Evolutionary conservation across 2,113 vertebrate species (phyloP), one percentile per base, ranked within the genome.

Genomic region (Panthera leo): DNA sequence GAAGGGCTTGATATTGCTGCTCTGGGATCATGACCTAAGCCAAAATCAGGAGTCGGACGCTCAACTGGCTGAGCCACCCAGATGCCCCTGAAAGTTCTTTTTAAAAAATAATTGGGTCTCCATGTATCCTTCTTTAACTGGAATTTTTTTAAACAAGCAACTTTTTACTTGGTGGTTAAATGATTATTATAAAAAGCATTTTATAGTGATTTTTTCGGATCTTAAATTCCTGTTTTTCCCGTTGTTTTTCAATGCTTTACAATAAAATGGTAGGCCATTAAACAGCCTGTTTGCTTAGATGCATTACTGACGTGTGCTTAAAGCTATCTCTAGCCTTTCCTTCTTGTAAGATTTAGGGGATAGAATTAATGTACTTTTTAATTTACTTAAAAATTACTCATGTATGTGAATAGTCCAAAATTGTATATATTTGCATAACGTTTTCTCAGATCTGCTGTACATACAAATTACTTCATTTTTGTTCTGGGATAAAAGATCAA

Each of bases 101-200:
- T 73, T 13, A 83, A 93, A 78, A 71, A 55, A 25, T 92, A 89
- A 79, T 79, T 91, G 85, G 70, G 53, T 90, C 48, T 91, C 51
- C 29, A 25, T 91, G 68, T 92, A 67, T 96, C 65, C 55, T 94
- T 87, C 53, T 92, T 89, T 79, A 75, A 11, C 18, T 61, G 45
- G 31, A 85, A 85, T 79, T 92, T 97, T 97, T 96, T 89, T 25
- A 94, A 89, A 92, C 88, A 94, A 94, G 27, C 53, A 85, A 0
- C 89, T 88, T 80, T 75, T 93, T 90, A 39, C 39, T 94, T 92
- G 73, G 65, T 67, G 5, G 34, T 85, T 89, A 94, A 89, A n/a
- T 79, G 39, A 92, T 73, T 79, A 70, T 55, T 55, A 73, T 92
- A 73, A 87, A 80, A 93, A 78, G 29, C 48, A 23, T 83, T 94